Evolutionary conservation across 2,797 vertebrate species (phyloP).

Genomic region (Pelodytes ibericus): DNA sequence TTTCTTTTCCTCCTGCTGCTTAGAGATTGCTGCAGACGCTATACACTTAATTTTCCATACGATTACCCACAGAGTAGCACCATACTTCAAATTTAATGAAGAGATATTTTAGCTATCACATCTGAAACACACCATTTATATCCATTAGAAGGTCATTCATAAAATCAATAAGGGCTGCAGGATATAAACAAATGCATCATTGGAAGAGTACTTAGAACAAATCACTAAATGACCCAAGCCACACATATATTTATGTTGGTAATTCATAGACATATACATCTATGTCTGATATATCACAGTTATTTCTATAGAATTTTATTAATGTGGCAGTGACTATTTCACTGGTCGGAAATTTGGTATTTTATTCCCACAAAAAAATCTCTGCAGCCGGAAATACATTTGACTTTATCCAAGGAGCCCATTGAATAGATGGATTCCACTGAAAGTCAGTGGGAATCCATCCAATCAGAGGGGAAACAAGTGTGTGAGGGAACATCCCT

Average conservation of each 20-base stretch:
- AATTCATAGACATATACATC: constrained; percentile 13
- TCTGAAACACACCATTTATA: constrained; percentile 51
- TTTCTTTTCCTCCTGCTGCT: constrained; percentile 18
- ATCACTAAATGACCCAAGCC: constrained; percentile 8
- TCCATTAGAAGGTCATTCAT: constrained; percentile 52
- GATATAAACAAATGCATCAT: constrained; percentile 52
- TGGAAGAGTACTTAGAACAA: constrained; percentile 38
- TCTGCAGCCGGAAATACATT: background rate
- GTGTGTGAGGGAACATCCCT: no score
- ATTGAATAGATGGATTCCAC: no score
- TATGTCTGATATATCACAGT: constrained; percentile 17
- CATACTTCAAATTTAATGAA: constrained; percentile 54
- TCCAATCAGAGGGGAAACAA: no score
- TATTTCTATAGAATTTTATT: background rate
- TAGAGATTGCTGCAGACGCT: constrained; percentile 29
- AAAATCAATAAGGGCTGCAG: constrained; percentile 53
- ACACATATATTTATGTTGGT: constrained; percentile 30
- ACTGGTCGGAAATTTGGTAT: background rate
- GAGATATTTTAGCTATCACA: constrained; percentile 56
- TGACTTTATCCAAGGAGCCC: no score
- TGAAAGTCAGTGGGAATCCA: no score
- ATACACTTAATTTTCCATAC: constrained; percentile 54
- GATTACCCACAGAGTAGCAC: constrained; percentile 51
- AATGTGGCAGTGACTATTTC: background rate
- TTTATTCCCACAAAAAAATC: background rate